Evolutionary conservation across 30 jellyfish, hydroid and myxozoan genomes (phyloP), one percentile per base, ranked within the genome.

Genomic region (Sanderia malayensis): DNA sequence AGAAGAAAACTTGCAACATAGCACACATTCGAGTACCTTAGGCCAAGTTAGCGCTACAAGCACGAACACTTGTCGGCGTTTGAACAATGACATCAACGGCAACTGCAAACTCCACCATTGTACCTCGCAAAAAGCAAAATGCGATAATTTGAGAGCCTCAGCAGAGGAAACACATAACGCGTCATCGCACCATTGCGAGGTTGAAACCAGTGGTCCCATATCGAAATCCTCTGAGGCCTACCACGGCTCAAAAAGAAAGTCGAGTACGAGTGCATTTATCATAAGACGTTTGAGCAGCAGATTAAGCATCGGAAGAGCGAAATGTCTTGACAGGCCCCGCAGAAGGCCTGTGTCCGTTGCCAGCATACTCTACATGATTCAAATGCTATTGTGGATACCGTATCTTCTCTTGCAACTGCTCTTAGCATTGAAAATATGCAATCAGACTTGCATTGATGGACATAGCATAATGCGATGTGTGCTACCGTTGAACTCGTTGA

Each of bases 351-450:
- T 72, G 31, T 69, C 64, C 23, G 67, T 53, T 4, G 87, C 58
- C 20, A 61, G 80, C 20, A 28, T 76, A 1, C 67, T 76, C 22
- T 76, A 76, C 65, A 31, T 76, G 79, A n/a, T 53, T 2, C 62
- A 61, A 62, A 61, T 76, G 25, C 7, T 62, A 17, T 26, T 63
- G 80, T 76, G 87, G 87, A 37, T 41, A 7, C 87, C 87, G 29
- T 76, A 61, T 53, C 46, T 76, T 15, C 23, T 44, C 6, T n/a
- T 65, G 19, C 25, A 31, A 41, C 21, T 76, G 53, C 28, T 76
- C 23, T 26, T 8, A 19, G 15, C 25, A 9, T 28, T 26, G 37
- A 58, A 77, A 13, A 32, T 21, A 2, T 46, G 33, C 18, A 29
- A 28, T 1, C 19, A 31, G 28, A 19, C 57, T 33, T 27, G 37